A percentile compares a stretch with the other conserved stretches of the same genome.
These are phyloP conservation scores for Haliclona indistincta DNA, from an alignment of 37 sponge, comb jelly and placozoan species.

Conservation along the genomic window DNA sequence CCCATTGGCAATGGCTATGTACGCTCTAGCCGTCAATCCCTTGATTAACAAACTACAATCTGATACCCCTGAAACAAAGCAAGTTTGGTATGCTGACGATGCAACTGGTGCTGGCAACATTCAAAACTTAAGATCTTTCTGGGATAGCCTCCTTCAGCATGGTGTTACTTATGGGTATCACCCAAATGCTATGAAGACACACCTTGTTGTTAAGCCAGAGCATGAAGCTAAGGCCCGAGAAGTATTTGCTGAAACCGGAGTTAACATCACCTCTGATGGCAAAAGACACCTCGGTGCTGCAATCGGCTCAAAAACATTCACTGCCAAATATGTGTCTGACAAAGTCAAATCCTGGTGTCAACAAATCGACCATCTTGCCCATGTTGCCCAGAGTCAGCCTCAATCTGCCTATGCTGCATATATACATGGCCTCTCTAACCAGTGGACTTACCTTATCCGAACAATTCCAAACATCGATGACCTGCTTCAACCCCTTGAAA, in stretches of 20 bases:
- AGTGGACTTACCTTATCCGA: constrained; percentile 24
- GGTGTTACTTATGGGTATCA: constrained; percentile 50
- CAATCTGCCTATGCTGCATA: no score
- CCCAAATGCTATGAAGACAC: constrained; percentile 54
- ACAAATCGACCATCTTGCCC: constrained; percentile 22
- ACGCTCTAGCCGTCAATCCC: constrained; percentile 44
- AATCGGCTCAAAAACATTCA: constrained; percentile 34
- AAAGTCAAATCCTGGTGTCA: constrained; percentile 28
- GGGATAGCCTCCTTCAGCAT: constrained; percentile 19
- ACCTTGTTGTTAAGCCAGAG: constrained; percentile 49
- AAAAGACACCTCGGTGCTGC: constrained; percentile 53
- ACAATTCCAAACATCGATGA: constrained; percentile 35
- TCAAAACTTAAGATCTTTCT: constrained; percentile 22
- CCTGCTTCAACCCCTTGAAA: constrained; percentile 33
- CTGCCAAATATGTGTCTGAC: constrained; percentile 22
- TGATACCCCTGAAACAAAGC: constrained; percentile 12
- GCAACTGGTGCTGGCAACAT: constrained; percentile 34
- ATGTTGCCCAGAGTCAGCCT: no score
- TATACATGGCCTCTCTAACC: no score
- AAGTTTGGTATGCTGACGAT: constrained; percentile 71
- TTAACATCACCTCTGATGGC: constrained; percentile 51
- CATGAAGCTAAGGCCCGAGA: constrained; percentile 19
- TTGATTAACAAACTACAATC: constrained; percentile 8
- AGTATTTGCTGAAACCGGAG: constrained; percentile 38
- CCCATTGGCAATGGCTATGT: constrained; percentile 64